Conservation (phyloP, 2,797 vertebrate species). For the Microcaecilia unicolor region DNA sequence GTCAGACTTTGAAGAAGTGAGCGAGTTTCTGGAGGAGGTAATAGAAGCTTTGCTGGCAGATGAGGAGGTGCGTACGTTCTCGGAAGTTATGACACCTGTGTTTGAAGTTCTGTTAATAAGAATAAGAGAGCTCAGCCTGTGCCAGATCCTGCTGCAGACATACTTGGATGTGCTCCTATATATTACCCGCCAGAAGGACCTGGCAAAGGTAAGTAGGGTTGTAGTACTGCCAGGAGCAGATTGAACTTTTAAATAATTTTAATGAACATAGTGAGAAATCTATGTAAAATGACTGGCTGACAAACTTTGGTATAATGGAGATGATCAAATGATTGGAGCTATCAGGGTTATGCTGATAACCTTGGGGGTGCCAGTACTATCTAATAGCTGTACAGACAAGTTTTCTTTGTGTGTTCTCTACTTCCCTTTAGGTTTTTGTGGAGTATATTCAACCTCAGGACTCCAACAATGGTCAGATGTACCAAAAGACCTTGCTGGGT, state of each 20-base stretch:
- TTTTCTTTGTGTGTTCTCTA: too few relatives aligned
- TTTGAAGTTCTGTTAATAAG: conserved; percentile 80
- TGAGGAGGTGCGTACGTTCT: conserved; percentile 88
- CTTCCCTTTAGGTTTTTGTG: conserved; percentile 69
- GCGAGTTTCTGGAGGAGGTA: conserved; percentile 86
- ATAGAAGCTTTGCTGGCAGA: conserved; percentile 71
- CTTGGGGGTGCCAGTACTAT: too few relatives aligned
- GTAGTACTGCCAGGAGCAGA: too few relatives aligned
- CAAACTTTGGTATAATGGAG: too few relatives aligned
- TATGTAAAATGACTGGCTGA: too few relatives aligned
- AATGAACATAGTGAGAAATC: too few relatives aligned
- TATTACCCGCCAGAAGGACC: conserved; percentile 84
- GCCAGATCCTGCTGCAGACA: conserved; percentile 79
- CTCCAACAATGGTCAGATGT: conserved; percentile 81
- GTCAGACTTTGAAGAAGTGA: conserved; percentile 78
- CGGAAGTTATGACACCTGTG: conserved; percentile 85
- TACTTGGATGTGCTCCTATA: conserved; percentile 89
- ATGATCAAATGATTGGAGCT: too few relatives aligned
- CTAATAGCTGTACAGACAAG: too few relatives aligned
- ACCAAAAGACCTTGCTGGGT: conserved; percentile 88
- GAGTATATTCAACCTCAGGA: conserved; percentile 92
- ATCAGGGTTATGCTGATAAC: too few relatives aligned
- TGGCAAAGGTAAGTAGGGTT: conserved; percentile 75
- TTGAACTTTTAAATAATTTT: too few relatives aligned
- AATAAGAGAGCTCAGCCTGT: conserved; percentile 86